phyloP scores from a whole-genome alignment of 2,888 invertebrate genomes.

The Drosophila niveifrons region DNA sequence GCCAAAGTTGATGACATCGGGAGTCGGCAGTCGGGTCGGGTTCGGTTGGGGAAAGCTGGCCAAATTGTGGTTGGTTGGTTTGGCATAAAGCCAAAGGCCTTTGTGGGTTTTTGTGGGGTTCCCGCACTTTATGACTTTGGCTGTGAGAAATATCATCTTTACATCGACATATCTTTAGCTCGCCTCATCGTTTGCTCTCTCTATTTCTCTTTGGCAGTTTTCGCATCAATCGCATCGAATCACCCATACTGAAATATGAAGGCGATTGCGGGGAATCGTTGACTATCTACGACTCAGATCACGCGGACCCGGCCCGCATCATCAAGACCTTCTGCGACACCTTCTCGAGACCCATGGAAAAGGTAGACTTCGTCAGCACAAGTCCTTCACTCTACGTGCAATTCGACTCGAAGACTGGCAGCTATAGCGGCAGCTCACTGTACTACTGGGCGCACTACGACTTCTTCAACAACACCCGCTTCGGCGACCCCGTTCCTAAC shows the following conservation, averaged over 20 bases:
- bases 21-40: not conserved
- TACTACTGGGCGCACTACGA: conserved; percentile 98
- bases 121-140: conserved; percentile 21
- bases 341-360: conserved; percentile 96
- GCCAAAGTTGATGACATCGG: not conserved
- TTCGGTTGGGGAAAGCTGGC: conserved; percentile 7
- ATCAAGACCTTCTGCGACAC: conserved; percentile 98
- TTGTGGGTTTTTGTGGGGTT: conserved; percentile 7
- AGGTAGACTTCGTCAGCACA: conserved; percentile 95
- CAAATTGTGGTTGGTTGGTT: conserved; percentile 13
- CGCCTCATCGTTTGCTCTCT: not conserved
- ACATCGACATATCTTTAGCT: not conserved
- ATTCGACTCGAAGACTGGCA: conserved; percentile 96
- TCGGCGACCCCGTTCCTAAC: conserved; percentile 92
- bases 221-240: conserved; percentile 94
- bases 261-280: conserved; percentile 96
- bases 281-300: conserved; percentile 94
- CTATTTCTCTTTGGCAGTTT: conserved; percentile 87
- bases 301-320: conserved; percentile 95
- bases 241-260: conserved; percentile 93
- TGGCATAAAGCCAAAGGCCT: conserved; percentile 55
- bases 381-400: conserved; percentile 94
- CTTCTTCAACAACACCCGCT: conserved; percentile 95
- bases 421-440: conserved; percentile 96
- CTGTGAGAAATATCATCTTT: conserved; percentile 3